Conservation (phyloP, 2,113 vertebrate species). For the Cololabis saira region DNA sequence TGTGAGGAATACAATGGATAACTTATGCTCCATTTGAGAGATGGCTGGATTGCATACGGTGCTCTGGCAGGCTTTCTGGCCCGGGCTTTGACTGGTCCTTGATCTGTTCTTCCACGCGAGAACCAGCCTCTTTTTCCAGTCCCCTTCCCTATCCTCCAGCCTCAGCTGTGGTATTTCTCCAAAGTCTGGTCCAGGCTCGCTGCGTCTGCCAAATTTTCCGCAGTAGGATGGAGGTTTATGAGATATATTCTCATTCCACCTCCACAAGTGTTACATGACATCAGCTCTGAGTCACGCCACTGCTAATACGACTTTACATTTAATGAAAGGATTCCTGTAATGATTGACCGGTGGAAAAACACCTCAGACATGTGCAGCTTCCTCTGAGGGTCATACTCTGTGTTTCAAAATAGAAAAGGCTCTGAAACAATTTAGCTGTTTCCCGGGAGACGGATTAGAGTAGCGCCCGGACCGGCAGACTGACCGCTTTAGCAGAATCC, state of each 20-base stretch:
- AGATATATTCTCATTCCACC: constrained; percentile 54
- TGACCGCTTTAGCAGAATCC: constrained; percentile 33
- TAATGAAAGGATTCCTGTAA: constrained; percentile 61
- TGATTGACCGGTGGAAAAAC: constrained; percentile 46
- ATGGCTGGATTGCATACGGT: constrained; percentile 21
- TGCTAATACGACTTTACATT: constrained; percentile 58
- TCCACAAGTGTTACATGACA: constrained; percentile 57
- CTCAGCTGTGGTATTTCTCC: constrained; percentile 27
- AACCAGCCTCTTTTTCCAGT: constrained; percentile 33
- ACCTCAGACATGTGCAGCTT: constrained; percentile 30
- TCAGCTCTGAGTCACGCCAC: constrained; percentile 60
- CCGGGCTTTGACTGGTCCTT: constrained; percentile 16
- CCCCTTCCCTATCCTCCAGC: constrained; percentile 17
- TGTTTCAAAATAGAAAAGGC: constrained; percentile 19
- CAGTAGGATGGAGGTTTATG: constrained; percentile 59
- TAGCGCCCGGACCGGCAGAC: constrained; percentile 6
- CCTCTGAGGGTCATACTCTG: constrained; percentile 1
- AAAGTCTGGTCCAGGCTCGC: constrained; percentile 37
- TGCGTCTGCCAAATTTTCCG: constrained; percentile 38
- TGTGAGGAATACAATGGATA: constrained; percentile 9
- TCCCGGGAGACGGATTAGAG: constrained; percentile 23
- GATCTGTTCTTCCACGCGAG: constrained; percentile 38
- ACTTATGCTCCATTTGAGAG: constrained; percentile 22
- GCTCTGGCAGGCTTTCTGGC: constrained; percentile 15
- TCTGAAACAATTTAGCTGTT: constrained; percentile 7